These are phyloP conservation scores for Trichacis sp. DNA, from an alignment of 2,888 invertebrate species.

Conservation along the genomic window DNA sequence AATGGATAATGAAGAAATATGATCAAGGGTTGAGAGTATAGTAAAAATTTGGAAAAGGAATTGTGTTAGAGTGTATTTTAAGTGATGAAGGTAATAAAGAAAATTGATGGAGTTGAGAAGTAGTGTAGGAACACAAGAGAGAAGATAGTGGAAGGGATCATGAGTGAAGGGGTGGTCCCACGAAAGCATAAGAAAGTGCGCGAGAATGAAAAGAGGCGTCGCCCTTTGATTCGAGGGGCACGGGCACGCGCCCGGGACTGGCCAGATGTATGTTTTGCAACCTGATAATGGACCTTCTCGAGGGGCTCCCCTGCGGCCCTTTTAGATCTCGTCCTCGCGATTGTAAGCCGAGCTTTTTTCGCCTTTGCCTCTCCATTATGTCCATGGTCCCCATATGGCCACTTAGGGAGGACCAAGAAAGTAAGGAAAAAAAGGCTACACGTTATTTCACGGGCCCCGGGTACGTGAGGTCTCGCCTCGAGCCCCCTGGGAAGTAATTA, in stretches of 20 bases:
- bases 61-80: too few species aligned
- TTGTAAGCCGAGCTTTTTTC: constrained; percentile 64
- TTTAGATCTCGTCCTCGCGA: constrained; percentile 62
- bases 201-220: constrained; percentile 54
- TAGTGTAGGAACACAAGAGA: too few species aligned
- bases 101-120: too few species aligned
- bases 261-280: constrained; percentile 68
- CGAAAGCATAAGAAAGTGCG: too few species aligned
- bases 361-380: constrained; percentile 54
- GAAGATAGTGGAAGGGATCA: too few species aligned
- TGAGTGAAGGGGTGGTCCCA: neutral
- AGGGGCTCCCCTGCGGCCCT: constrained; percentile 60
- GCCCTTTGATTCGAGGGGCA: constrained; percentile 52
- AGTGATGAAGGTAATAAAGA: too few species aligned
- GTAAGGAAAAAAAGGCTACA: constrained; percentile 40
- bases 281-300: constrained; percentile 65
- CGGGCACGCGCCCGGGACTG: constrained; percentile 59
- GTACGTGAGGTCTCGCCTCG: constrained; percentile 13
- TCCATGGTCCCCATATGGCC: constrained; percentile 63
- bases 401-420: constrained; percentile 50
- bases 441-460: constrained; percentile 19
- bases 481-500: constrained; percentile 6
- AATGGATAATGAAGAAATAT: too few species aligned
- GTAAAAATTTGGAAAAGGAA: too few species aligned
- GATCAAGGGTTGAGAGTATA: too few species aligned